Evolutionary conservation across 23 tunicate species (phyloP), one percentile per base, ranked within the genome.

Genomic region (Trididemnum miniatum): DNA sequence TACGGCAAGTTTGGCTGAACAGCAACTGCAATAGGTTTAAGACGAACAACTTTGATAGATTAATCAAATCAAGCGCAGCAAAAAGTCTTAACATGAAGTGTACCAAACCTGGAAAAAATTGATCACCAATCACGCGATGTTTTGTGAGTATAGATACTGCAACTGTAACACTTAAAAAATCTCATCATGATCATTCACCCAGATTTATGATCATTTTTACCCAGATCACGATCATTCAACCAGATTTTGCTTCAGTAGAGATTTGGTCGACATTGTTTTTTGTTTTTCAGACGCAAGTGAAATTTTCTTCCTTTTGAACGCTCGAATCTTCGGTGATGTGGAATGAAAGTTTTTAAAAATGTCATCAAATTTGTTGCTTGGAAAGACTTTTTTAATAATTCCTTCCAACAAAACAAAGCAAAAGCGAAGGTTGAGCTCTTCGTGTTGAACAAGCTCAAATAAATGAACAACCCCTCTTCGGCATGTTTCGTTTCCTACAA

Each of bases 401-500:
- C 98, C 93, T 76, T 93, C 98, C 81, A 93, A 35, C 35, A 93
- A 54, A 31, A 93, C 93, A 66, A 81, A 83, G 59, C 88, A 88
- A 50, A 93, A 80, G 28, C 93, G 64, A 20, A 71, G 24, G 74
- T 93, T 93, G 0, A 93, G 81, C 75, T 84, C 80, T 7, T 83
- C 69, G 34, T 85, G 81, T 63, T 93, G 98, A 31, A 88, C 33
- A 76, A 93, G 51, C 40, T 93, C 98, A 51, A 93, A 93, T 28
- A 93, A 35, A 20, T 81, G 86, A 74, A 72, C 75, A 86, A 93
- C 76, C 52, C 93, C 98, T 5, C 93, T 84, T 23, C 93, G 52
- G 31, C 89, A 78, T n/a, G 98, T 93, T 65, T 93, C 98, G 38
- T 51, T 93, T 5, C 98, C 98, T 20, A 93, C 86, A 36, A 93